Percentiles rank a stretch among this genome's conserved stretches.
Evolutionary conservation across 2,113 vertebrate species (phyloP).

Genomic region (Vanacampus margaritifer): DNA sequence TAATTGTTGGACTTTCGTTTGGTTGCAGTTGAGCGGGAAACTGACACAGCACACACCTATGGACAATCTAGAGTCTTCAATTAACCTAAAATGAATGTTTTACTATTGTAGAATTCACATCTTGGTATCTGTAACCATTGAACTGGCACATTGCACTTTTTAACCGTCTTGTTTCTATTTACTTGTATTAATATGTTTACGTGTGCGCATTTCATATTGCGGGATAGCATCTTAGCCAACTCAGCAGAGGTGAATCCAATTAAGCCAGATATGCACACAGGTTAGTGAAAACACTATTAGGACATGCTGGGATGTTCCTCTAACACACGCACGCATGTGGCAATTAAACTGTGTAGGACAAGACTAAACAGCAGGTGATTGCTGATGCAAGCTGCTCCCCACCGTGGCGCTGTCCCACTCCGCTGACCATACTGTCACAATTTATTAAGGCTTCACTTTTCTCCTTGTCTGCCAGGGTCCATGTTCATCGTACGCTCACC

Average conservation of each 20-base stretch:
- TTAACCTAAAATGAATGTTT: not conserved
- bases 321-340: constrained; percentile 16
- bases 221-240: not conserved
- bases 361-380: constrained; percentile 18
- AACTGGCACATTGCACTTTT: not conserved
- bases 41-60: too few species aligned
- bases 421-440: constrained; percentile 44
- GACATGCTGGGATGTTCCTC: not conserved
- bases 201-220: not conserved
- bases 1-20: too few species aligned
- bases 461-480: constrained; percentile 39
- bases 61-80: not conserved
- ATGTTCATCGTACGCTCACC: constrained; percentile 41
- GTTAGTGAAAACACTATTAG: constrained; percentile 6
- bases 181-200: not conserved
- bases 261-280: not conserved
- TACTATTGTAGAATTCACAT: not conserved
- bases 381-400: constrained; percentile 18
- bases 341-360: constrained; percentile 33
- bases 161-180: not conserved
- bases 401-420: constrained; percentile 29
- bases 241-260: not conserved
- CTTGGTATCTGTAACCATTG: not conserved
- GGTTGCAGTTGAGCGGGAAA: too few species aligned
- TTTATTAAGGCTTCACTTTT: constrained; percentile 48